Conservation (phyloP, 1,140 invertebrate genomes). For the Grapholita molesta region DNA sequence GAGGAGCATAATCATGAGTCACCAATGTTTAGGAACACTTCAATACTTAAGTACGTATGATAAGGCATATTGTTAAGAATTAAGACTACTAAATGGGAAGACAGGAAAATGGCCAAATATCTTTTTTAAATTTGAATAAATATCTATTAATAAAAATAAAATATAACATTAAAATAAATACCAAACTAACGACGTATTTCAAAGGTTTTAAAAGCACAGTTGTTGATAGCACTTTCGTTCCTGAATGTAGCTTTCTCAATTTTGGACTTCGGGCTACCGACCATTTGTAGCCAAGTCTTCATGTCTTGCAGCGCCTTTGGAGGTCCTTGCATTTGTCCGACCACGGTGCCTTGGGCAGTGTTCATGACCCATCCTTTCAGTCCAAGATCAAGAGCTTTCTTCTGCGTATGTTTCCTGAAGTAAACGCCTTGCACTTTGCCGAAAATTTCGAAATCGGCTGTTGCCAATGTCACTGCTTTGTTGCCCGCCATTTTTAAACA, state of each 20-base stretch:
- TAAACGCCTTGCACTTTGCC: slow-evolving; percentile 80
- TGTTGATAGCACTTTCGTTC: slow-evolving; percentile 57
- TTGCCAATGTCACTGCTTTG: slow-evolving; percentile 38
- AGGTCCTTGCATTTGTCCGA: slow-evolving; percentile 81
- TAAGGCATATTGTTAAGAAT: no score
- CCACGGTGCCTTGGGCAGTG: slow-evolving; percentile 80
- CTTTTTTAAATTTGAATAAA: neutral
- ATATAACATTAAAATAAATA: no score
- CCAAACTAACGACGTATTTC: slow-evolving; percentile 55
- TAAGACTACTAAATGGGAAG: no score
- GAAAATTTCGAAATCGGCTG: slow-evolving; percentile 78
- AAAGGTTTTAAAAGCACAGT: slow-evolving; percentile 51
- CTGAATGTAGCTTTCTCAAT: slow-evolving; percentile 81
- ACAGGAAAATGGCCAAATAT: neutral
- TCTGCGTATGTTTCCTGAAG: slow-evolving; percentile 80
- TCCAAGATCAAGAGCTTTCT: slow-evolving; percentile 76
- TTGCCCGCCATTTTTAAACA: slow-evolving; percentile 35
- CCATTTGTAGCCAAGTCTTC: slow-evolving; percentile 81
- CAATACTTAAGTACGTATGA: no score
- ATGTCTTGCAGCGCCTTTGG: slow-evolving; percentile 77
- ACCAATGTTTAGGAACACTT: no score
- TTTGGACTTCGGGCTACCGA: slow-evolving; percentile 81
- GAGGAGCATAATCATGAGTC: no score
- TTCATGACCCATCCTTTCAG: slow-evolving; percentile 85
- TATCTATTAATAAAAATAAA: neutral